Conservation (phyloP, 2,113 vertebrate species). For the Polypterus senegalus region DNA sequence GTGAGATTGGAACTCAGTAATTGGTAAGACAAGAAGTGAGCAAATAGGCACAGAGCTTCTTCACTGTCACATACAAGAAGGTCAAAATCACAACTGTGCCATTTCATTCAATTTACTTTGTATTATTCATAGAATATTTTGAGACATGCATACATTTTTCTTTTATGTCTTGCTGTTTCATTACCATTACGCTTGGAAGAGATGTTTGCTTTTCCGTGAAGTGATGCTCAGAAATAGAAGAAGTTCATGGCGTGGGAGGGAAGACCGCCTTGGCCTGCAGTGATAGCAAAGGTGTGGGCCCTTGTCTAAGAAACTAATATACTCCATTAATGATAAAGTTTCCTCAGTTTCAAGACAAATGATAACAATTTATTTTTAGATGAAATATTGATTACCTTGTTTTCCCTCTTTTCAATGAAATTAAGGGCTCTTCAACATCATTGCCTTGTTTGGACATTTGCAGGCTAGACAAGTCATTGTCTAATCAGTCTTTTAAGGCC, state of each 20-base stretch:
- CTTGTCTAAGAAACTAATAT: no score
- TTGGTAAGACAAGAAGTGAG: constrained; percentile 57
- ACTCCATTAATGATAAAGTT: constrained; percentile 45
- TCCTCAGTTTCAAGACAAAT: constrained; percentile 62
- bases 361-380: constrained; percentile 61
- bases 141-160: no score
- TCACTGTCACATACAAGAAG: constrained; percentile 54
- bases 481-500: no score
- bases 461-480: no score
- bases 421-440: no score
- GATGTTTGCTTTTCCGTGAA: no score
- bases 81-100: constrained; percentile 56
- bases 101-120: constrained; percentile 42
- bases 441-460: no score
- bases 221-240: no score
- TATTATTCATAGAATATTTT: constrained; percentile 42
- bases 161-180: background rate
- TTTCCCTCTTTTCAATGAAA: no score
- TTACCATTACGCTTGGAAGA: background rate
- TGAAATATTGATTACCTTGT: constrained; percentile 61
- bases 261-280: no score
- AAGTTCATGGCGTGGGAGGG: no score
- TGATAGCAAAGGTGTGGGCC: no score
- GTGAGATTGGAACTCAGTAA: constrained; percentile 59
- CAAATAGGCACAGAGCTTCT: constrained; percentile 40